Conservation (phyloP, 2,113 vertebrate species). For the Tauraco erythrolophus region DNA sequence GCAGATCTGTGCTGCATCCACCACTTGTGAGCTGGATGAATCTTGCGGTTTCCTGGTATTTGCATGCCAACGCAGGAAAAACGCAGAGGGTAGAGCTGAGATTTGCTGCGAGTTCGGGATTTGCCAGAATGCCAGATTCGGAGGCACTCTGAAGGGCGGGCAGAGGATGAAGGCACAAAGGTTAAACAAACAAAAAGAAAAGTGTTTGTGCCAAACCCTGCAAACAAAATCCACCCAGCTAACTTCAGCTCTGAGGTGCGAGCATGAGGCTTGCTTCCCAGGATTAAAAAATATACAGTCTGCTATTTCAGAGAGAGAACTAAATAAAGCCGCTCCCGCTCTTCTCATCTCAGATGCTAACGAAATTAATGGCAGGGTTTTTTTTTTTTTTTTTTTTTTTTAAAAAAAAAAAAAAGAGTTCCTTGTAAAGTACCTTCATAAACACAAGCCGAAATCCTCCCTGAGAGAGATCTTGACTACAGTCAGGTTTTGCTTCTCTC, state of each 20-base stretch:
- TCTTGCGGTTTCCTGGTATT: not conserved
- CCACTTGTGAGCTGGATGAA: not conserved
- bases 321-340: constrained; percentile 37
- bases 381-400: not conserved
- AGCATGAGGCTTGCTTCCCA: not conserved
- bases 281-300: not conserved
- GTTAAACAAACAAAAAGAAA: constrained; percentile 23
- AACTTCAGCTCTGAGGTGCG: not conserved
- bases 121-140: not conserved
- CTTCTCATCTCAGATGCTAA: not conserved
- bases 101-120: not conserved
- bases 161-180: not conserved
- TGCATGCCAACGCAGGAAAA: not conserved
- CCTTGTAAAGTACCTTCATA: too few relatives aligned
- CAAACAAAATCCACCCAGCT: not conserved
- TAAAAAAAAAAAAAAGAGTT: too few relatives aligned
- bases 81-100: not conserved
- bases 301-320: constrained; percentile 25
- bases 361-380: not conserved
- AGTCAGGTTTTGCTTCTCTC: constrained; percentile 64
- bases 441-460: not conserved
- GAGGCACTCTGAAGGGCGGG: not conserved
- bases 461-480: constrained; percentile 6
- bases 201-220: not conserved
- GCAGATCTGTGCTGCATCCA: not conserved